Conservation (phyloP, 2,113 vertebrate genomes). For the Muscicapa adusta region DNA sequence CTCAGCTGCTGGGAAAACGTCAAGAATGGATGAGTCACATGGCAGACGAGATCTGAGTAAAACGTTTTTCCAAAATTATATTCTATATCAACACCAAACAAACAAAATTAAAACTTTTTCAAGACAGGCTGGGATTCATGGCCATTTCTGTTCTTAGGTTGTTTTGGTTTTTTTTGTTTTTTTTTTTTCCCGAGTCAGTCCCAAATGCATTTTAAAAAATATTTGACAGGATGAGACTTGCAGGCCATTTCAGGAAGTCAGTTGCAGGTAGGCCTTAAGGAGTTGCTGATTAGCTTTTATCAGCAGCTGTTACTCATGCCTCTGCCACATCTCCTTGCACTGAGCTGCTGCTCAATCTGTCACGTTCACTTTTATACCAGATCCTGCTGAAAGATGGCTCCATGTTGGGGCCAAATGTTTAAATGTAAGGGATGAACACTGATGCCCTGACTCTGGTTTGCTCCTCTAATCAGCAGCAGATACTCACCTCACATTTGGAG, state of each 20-base stretch:
- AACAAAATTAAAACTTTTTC: neutral
- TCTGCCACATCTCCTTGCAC: neutral
- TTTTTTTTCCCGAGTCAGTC: neutral
- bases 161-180: neutral
- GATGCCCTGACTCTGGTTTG: neutral
- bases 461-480: neutral
- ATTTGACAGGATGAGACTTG: neutral
- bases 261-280: neutral
- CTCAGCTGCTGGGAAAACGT: constrained; percentile 4
- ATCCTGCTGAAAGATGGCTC: neutral
- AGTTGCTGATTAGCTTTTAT: neutral
- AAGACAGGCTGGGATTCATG: neutral
- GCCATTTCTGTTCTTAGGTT: neutral
- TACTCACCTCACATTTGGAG: neutral
- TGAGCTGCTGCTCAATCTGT: neutral
- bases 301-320: neutral
- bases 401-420: neutral
- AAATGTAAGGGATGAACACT: neutral
- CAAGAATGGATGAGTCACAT: constrained; percentile 14
- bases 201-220: neutral
- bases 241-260: neutral
- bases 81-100: neutral
- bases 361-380: neutral
- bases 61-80: neutral
- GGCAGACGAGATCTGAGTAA: neutral